Evolutionary conservation across 2,888 invertebrate species (phyloP).

Genomic region (Agrotis exclamationis): DNA sequence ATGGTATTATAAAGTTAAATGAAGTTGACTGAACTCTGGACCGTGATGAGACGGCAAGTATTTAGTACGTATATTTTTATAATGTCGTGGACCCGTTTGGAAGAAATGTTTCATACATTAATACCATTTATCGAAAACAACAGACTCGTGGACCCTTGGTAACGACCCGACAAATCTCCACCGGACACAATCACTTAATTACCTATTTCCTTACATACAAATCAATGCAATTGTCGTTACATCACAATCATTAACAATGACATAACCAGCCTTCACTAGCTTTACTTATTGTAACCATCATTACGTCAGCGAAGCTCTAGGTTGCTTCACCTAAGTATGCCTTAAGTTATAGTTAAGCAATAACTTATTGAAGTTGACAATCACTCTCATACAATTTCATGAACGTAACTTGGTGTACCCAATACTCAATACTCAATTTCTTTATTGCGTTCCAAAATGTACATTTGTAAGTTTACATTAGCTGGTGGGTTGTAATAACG

Average conservation of each 20-base stretch:
- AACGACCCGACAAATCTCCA: neutral
- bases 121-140: too few relatives aligned
- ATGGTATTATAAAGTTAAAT: neutral
- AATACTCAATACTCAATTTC: too few relatives aligned
- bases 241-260: slow-evolving; percentile 39
- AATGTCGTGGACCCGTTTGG: too few relatives aligned
- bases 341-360: slow-evolving; percentile 39
- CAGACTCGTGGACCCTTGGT: too few relatives aligned
- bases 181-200: slow-evolving; percentile 11
- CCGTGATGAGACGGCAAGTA: too few relatives aligned
- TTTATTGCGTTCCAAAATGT: too few relatives aligned
- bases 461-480: too few relatives aligned
- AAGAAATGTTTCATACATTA: too few relatives aligned
- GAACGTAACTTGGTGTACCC: slow-evolving; percentile 19
- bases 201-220: slow-evolving; percentile 6
- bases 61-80: too few relatives aligned
- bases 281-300: slow-evolving; percentile 15
- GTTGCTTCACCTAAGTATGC: slow-evolving; percentile 42
- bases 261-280: slow-evolving; percentile 22
- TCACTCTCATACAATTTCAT: slow-evolving; percentile 30
- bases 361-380: slow-evolving; percentile 6
- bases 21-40: neutral
- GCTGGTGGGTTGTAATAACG: too few relatives aligned
- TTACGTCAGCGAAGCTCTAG: slow-evolving; percentile 38
- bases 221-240: slow-evolving; percentile 11